phyloP scores from a whole-genome alignment of 2,797 vertebrate species.

The Spinus pinus region DNA sequence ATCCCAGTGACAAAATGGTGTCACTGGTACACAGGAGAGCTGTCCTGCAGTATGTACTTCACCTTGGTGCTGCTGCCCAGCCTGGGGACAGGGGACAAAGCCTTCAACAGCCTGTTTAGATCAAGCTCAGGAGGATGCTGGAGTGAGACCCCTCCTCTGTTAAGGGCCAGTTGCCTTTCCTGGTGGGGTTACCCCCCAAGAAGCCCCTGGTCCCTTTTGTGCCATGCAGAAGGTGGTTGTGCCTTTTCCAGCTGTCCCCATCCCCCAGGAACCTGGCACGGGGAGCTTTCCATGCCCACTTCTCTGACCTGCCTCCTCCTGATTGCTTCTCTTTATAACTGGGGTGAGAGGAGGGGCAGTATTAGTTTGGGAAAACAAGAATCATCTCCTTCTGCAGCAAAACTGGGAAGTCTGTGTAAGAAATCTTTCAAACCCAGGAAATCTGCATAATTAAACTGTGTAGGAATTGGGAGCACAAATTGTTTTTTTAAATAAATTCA shows the following conservation, averaged over 20 bases:
- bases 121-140: neutral
- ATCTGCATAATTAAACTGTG: constrained; percentile 23
- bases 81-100: neutral
- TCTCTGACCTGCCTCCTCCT: neutral
- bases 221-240: neutral
- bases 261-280: neutral
- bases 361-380: neutral
- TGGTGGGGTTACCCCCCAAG: accelerated
- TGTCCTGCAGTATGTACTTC: neutral
- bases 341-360: neutral
- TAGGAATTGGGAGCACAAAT: neutral
- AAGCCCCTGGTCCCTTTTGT: neutral
- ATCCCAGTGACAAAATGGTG: constrained; percentile 57
- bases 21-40: constrained; percentile 30
- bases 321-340: neutral
- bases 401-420: neutral
- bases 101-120: neutral
- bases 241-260: neutral
- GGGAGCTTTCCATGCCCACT: neutral
- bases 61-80: neutral
- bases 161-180: neutral
- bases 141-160: neutral
- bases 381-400: neutral
- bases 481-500: constrained; percentile 36
- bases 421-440: neutral